Conservation (phyloP, 2,797 vertebrate species). For the Periparus ater region DNA sequence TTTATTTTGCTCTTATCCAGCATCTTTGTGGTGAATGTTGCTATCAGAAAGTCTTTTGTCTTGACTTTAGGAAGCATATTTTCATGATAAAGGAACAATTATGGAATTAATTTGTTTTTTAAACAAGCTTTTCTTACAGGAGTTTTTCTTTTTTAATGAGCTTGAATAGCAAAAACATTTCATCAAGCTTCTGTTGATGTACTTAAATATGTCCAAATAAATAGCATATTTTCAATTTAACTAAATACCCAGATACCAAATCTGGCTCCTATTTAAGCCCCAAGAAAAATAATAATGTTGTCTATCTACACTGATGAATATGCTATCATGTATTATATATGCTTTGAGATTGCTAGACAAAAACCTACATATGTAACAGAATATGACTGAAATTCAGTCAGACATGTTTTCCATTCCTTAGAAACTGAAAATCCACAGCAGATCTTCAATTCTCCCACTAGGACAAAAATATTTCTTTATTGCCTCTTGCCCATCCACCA, state of each 20-base stretch:
- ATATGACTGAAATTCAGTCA: neutral
- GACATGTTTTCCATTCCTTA: neutral
- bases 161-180: neutral
- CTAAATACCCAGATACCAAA: neutral
- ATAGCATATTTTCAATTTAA: neutral
- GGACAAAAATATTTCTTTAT: neutral
- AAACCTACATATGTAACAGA: neutral
- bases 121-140: neutral
- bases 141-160: conserved; percentile 2
- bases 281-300: neutral
- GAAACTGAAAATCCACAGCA: neutral
- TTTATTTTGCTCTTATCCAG: neutral
- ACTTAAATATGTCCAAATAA: conserved; percentile 19
- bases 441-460: neutral
- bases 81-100: neutral
- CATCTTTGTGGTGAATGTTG: neutral
- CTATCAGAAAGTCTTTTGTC: neutral
- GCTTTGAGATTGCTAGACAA: neutral
- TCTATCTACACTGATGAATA: neutral
- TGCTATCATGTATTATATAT: neutral
- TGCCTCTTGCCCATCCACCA: neutral
- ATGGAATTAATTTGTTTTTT: neutral
- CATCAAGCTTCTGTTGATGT: neutral
- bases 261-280: neutral
- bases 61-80: neutral